These are phyloP conservation scores for Pycnonotus jocosus DNA, from an alignment of 2,113 vertebrate genomes.

Conservation along the genomic window DNA sequence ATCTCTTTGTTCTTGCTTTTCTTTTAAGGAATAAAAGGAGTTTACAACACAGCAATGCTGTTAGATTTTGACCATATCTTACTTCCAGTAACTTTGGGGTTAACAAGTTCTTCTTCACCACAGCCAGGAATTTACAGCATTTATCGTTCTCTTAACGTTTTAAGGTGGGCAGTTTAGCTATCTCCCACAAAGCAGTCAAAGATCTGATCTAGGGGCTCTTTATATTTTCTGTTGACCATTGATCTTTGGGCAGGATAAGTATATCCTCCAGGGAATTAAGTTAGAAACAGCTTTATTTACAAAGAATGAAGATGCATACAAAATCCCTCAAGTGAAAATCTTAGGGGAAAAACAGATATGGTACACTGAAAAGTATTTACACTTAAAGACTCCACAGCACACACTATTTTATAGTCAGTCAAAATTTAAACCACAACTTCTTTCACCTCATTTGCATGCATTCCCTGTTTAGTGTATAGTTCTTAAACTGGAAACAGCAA, in stretches of 20 bases:
- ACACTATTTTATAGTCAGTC: neutral
- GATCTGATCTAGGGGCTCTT: conserved; percentile 60
- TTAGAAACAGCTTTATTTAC: conserved; percentile 68
- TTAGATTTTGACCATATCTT: neutral
- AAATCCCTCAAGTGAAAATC: conserved; percentile 54
- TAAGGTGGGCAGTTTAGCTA: conserved; percentile 60
- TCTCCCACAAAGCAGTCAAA: conserved; percentile 65
- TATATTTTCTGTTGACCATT: conserved; percentile 62
- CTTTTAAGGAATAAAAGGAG: neutral
- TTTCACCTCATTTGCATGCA: neutral
- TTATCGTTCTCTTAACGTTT: conserved; percentile 50
- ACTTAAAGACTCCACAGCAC: neutral
- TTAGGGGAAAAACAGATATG: neutral
- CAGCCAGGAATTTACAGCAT: conserved; percentile 50
- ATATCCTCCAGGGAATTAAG: conserved; percentile 47
- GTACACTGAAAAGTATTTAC: conserved; percentile 9
- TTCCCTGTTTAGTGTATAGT: neutral
- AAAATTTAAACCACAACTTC: neutral
- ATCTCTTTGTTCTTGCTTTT: neutral
- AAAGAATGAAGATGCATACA: conserved; percentile 54
- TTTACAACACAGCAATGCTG: neutral
- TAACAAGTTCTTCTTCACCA: conserved; percentile 26
- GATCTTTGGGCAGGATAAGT: conserved; percentile 55
- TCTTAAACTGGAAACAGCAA: neutral
- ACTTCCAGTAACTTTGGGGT: conserved; percentile 21